Conservation (phyloP, 2,888 invertebrate genomes). For the Tenthredo distinguenda region DNA sequence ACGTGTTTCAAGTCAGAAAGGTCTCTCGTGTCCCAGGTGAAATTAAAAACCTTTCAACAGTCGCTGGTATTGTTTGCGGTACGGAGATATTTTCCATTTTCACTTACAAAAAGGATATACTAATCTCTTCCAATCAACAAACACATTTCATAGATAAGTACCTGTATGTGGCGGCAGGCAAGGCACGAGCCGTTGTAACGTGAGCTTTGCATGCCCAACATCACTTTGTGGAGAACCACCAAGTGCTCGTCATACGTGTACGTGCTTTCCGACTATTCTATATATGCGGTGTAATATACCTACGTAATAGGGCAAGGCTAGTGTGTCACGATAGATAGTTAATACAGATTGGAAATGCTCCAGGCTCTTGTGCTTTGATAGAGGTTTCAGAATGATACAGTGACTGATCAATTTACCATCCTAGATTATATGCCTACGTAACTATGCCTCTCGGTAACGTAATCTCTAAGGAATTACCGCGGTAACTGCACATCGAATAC, state of each 20-base stretch:
- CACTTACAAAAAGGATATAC: not conserved
- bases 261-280: not conserved
- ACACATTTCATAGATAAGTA: not conserved
- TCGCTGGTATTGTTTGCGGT: not conserved
- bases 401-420: slow-evolving; percentile 25
- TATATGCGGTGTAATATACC: not conserved
- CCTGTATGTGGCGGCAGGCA: not conserved
- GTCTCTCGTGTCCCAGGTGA: not conserved
- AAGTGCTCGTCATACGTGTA: not conserved
- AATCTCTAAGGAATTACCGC: slow-evolving; percentile 2
- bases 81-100: not conserved
- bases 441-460: not conserved
- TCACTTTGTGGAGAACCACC: slow-evolving; percentile 16
- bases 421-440: not conserved
- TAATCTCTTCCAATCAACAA: not conserved
- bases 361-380: slow-evolving; percentile 31
- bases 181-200: slow-evolving; percentile 17
- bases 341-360: slow-evolving; percentile 39
- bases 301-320: not conserved
- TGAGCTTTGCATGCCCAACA: slow-evolving; percentile 3
- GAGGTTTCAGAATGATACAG: not conserved
- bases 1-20: not conserved
- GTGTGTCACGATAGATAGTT: slow-evolving; percentile 5
- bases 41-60: not conserved
- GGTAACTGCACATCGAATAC: not conserved